Percentiles rank a stretch among this genome's conserved stretches.
phyloP scores from a whole-genome alignment of 2,797 vertebrate species.

The Scomberomorus guttatus region DNA sequence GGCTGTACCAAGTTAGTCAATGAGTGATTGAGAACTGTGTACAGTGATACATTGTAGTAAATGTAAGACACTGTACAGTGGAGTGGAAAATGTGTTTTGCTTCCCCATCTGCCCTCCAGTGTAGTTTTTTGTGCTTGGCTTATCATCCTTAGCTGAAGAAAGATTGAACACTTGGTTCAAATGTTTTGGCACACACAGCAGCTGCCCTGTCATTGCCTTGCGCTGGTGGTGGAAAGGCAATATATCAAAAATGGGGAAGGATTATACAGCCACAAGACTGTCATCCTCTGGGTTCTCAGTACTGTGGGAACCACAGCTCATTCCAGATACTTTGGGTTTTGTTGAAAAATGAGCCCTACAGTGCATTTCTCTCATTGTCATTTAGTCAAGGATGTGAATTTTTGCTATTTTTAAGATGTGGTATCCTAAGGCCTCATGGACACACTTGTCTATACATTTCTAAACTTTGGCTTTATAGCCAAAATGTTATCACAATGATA shows the following conservation, averaged over 20 bases:
- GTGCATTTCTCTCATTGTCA: background rate
- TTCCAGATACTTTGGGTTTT: background rate
- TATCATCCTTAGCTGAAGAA: conserved; percentile 16
- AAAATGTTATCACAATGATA: background rate
- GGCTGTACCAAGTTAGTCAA: no score
- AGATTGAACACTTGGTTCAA: conserved; percentile 2
- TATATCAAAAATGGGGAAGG: background rate
- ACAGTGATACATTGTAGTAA: background rate
- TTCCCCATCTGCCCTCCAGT: background rate
- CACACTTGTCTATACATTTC: background rate
- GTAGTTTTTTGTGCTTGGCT: conserved; percentile 4
- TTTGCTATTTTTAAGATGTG: background rate
- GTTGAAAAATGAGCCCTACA: background rate
- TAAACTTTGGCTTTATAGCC: background rate
- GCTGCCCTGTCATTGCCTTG: conserved; percentile 11
- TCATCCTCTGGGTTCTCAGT: background rate
- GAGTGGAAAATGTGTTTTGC: background rate
- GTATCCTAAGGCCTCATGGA: background rate
- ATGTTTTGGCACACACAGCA: conserved; percentile 5
- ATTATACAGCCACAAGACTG: background rate
- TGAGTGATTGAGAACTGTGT: background rate
- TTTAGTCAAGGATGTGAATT: background rate
- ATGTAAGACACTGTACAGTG: background rate
- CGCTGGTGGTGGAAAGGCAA: background rate
- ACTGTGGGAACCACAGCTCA: background rate